Evolutionary conservation across 2,888 invertebrate genomes (phyloP).

Genomic region (Apodemia hepburni): DNA sequence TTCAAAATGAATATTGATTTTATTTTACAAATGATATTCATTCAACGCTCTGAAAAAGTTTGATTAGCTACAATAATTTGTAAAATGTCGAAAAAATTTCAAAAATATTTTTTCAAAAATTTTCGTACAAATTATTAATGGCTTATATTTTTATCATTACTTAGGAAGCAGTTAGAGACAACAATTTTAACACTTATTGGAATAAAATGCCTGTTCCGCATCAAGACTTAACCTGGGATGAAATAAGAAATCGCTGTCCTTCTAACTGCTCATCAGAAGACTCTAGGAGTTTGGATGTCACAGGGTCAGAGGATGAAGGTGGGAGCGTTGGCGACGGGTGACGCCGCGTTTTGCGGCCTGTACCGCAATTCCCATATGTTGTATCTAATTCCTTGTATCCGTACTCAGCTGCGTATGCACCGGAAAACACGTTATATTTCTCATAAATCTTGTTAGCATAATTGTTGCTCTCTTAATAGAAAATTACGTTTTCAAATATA

Average conservation of each 20-base stretch:
- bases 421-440: slow-evolving; percentile 57
- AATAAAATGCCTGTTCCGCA: slow-evolving; percentile 62
- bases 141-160: not conserved
- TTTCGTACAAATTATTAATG: not conserved
- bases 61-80: no score
- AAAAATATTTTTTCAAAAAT: no score
- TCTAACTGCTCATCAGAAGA: slow-evolving; percentile 72
- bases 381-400: slow-evolving; percentile 47
- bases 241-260: slow-evolving; percentile 49
- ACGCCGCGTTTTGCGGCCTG: slow-evolving; percentile 74
- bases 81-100: no score
- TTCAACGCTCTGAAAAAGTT: no score
- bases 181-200: slow-evolving; percentile 72
- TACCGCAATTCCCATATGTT: slow-evolving; percentile 70
- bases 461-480: slow-evolving; percentile 14
- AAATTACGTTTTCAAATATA: slow-evolving; percentile 16
- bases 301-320: slow-evolving; percentile 75
- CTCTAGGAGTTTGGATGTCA: slow-evolving; percentile 71
- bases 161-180: slow-evolving; percentile 60
- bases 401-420: slow-evolving; percentile 49
- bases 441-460: slow-evolving; percentile 40
- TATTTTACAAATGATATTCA: no score
- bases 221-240: slow-evolving; percentile 60
- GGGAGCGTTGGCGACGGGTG: slow-evolving; percentile 59
- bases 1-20: no score